Percentiles rank a stretch among this genome's conserved stretches.
Conservation (phyloP, 1,140 invertebrate species). For the Teleopsis dalmanni region DNA sequence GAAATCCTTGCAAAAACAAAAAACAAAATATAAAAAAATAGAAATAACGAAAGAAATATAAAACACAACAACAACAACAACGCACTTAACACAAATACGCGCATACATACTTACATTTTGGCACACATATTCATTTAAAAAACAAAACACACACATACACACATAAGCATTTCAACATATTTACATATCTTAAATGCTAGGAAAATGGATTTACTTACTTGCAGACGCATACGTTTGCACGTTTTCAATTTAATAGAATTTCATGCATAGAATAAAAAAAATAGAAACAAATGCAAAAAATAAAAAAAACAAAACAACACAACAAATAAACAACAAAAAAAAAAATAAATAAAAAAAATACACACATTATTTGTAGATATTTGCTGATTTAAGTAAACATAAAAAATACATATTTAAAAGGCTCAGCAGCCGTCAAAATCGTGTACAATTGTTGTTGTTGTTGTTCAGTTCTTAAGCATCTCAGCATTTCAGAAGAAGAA, state of each 20-base stretch:
- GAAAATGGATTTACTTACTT: too few relatives aligned
- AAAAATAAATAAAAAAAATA: too few relatives aligned
- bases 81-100: constrained; percentile 8
- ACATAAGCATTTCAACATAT: too few relatives aligned
- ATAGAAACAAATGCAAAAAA: background rate
- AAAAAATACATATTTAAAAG: too few relatives aligned
- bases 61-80: constrained; percentile 10
- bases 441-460: too few relatives aligned
- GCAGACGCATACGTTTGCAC: background rate
- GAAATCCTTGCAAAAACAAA: background rate
- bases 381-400: too few relatives aligned
- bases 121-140: background rate
- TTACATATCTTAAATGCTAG: too few relatives aligned
- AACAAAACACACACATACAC: constrained; percentile 2
- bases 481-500: too few relatives aligned
- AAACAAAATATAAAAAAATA: background rate
- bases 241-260: background rate
- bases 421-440: too few relatives aligned
- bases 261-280: background rate
- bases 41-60: background rate
- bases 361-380: too few relatives aligned
- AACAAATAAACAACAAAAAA: background rate
- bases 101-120: background rate
- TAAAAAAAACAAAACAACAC: background rate
- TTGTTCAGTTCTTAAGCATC: too few relatives aligned